Evolutionary conservation across 2,113 vertebrate genomes (phyloP), one percentile per base, ranked within the genome.

Genomic region (Cavia aperea): DNA sequence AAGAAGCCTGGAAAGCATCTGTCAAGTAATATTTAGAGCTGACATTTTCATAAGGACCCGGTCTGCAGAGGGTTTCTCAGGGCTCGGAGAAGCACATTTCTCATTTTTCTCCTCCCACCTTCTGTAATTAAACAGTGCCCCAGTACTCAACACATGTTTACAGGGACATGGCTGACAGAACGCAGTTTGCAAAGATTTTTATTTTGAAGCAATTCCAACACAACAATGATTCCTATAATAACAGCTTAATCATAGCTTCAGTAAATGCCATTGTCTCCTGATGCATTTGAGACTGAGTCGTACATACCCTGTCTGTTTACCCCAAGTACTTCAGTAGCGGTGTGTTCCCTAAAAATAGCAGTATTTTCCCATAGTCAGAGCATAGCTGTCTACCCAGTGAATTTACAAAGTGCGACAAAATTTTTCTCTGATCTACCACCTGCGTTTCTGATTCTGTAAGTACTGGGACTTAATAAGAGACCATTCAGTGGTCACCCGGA

Each of bases 11-110:
- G 81, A 94, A 91, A 86, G 75, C 92, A 93, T 82, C 95, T 93
- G 92, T 92, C 84, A 94, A 63, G 83, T 94, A 94, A 91, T 95
- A 96, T 96, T 96, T 96, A 92, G 77, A 93, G 89, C 43, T 95
- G 96, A 96, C 92, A 95, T 96, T 96, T 97, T 96, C 92, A 92
- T 93, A 92, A 94, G 72, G 87, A 96, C 87, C 77, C 31, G 7
- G 70, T 84, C 86, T 91, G 46, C 1, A 29, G 95, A 95, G 93
- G 65, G 54, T 86, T 95, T 93, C 90, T 0, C 1, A 7, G 66
- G 43, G 63, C 78, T 89, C 39, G 51, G 75, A 94, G 85, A 86
- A 90, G 8, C 72, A 85, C 16, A 33, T 73, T 81, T 94, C 89
- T 82, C 43, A 84, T 90, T 58, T 31, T 78, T 21, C 31, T 36